phyloP scores from a whole-genome alignment of 2,113 vertebrate species.

The Myotis brandtii region DNA sequence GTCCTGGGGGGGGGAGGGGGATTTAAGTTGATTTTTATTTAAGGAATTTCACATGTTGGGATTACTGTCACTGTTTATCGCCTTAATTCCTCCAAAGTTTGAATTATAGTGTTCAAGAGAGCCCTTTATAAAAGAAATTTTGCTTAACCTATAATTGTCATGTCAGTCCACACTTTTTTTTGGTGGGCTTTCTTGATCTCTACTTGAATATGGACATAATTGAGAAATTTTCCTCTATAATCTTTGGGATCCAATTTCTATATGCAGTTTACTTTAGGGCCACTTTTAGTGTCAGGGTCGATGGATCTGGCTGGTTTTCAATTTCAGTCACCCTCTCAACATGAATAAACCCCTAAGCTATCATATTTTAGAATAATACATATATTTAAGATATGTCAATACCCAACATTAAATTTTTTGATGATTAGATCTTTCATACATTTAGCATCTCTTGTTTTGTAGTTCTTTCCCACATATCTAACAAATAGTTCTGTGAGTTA shows the following conservation, averaged over 20 bases:
- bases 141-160: not conserved
- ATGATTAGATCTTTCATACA: not conserved
- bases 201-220: not conserved
- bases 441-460: constrained; percentile 83
- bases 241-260: not conserved
- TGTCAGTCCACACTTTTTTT: not conserved
- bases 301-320: not conserved
- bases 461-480: constrained; percentile 83
- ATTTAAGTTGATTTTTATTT: not conserved
- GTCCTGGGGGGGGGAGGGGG: no score
- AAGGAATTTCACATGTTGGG: not conserved
- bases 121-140: not conserved
- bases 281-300: not conserved
- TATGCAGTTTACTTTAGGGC: not conserved
- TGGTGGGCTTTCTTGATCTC: not conserved
- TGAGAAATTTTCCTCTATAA: not conserved
- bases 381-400: not conserved
- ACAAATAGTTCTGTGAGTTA: constrained; percentile 84
- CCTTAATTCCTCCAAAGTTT: not conserved
- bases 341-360: not conserved
- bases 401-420: not conserved
- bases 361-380: not conserved
- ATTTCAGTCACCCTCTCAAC: not conserved
- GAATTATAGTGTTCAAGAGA: not conserved
- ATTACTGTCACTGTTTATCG: not conserved